Conservation (phyloP, 2,113 vertebrate genomes). For the Apeltes quadracus region DNA sequence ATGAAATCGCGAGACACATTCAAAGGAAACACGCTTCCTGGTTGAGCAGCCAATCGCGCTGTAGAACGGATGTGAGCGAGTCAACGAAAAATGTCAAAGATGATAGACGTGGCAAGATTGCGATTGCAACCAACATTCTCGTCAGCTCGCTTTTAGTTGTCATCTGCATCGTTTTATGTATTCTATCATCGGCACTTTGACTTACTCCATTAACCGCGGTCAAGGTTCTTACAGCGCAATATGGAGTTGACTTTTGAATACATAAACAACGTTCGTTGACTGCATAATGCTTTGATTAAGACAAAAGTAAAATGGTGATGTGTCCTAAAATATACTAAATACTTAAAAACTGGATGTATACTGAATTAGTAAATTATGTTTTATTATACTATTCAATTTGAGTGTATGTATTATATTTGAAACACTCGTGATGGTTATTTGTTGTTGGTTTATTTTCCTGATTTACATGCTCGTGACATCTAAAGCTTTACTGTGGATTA, state of each 20-base stretch:
- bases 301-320: no score
- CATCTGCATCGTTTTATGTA: neutral
- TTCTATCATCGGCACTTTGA: neutral
- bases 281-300: neutral
- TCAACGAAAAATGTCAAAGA: neutral
- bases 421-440: neutral
- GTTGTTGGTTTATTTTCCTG: neutral
- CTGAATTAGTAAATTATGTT: no score
- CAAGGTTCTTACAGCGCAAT: neutral
- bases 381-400: neutral
- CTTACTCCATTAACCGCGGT: neutral
- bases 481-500: no score
- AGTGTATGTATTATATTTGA: neutral
- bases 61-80: constrained; percentile 30
- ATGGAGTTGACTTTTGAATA: neutral
- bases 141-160: neutral
- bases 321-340: no score
- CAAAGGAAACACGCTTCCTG: constrained; percentile 47
- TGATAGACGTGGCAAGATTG: neutral
- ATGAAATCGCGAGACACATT: constrained; percentile 50
- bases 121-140: neutral
- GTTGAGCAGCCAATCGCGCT: constrained; percentile 58
- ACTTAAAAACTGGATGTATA: no score
- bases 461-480: no score
- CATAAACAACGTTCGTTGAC: neutral